Base-by-base conservation (phyloP, 2,888 invertebrate species). In the Dendrolimus houi region DNA sequence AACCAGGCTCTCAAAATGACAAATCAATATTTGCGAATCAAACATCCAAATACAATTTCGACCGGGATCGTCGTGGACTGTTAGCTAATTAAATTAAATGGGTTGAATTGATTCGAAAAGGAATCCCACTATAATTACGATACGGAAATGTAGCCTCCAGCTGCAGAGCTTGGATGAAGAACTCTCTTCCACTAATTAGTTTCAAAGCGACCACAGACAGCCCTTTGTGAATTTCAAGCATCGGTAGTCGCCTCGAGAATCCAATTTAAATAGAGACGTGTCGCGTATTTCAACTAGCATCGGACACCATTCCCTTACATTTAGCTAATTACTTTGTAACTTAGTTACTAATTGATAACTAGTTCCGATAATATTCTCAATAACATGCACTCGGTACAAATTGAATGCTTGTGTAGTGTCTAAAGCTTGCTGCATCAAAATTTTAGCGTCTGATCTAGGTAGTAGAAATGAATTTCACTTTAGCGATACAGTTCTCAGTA, bases 341-440 rank as follows among this genome's bases (percentile, higher is more conserved):
- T 77, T 81, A 81, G 81, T 83, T 80, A 79, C 81, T 83, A 79
- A 81, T 75, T 77, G 69, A 74, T 73, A 71, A 80, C 66, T 76
- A 74, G 75, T 67, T 74, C 64, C 67, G 68, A 70, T 63, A 70
- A 70, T 72, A 66, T 71, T 64, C 64, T 65, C 29, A 71, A 71
- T 72, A 68, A 60, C 65, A 55, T 79, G 84, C 85, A 85, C 85
- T 74, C 69, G 74, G 72, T 74, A 68, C 69, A 63, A 64, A 72
- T 70, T 73, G 74, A 71, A 77, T 78, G 84, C 81, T 85, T 87
- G 83, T 79, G 81, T 87, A 87, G 87, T 81, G 81, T 87, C 90
- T 83, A 79, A 80, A 83, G 89, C 88, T 89, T 90, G 90, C 90
- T 90, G 90, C 90, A 90, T 89, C 90, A 88, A 87, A 83, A 72